These are phyloP conservation scores for Clupea harengus DNA, from an alignment of 2,113 vertebrate species.

Conservation along the genomic window DNA sequence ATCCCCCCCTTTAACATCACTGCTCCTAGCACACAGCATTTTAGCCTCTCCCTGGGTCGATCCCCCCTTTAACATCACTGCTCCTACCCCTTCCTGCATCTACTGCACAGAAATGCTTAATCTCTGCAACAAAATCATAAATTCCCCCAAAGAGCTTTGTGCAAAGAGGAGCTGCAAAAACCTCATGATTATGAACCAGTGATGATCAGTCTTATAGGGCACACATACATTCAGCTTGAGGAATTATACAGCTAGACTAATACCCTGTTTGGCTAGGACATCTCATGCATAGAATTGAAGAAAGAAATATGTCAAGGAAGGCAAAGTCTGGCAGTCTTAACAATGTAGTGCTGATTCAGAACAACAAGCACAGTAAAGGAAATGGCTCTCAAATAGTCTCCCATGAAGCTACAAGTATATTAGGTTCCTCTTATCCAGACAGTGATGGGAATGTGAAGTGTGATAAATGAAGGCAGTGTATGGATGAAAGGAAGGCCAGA, in stretches of 20 bases:
- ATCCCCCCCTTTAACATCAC: not conserved
- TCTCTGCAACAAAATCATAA: slow-evolving; percentile 1
- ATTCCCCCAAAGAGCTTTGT: not conserved
- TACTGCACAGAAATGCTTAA: slow-evolving; percentile 2
- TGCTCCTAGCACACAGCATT: not conserved
- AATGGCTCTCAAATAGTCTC: not conserved
- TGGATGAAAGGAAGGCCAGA: not conserved
- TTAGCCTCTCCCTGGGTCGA: slow-evolving; percentile 4
- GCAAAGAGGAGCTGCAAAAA: not conserved
- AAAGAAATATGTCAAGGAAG: not conserved
- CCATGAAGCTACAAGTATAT: not conserved
- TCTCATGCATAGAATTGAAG: not conserved
- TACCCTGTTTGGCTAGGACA: not conserved
- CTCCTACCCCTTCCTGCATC: not conserved
- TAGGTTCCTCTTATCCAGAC: not conserved
- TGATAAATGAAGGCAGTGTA: not conserved
- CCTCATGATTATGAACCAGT: not conserved
- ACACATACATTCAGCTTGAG: not conserved
- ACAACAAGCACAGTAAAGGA: not conserved
- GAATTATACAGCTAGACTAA: not conserved
- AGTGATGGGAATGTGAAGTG: not conserved
- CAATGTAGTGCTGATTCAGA: not conserved
- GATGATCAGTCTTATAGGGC: not conserved
- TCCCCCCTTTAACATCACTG: not conserved
- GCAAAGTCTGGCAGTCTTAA: not conserved